Evolutionary conservation across 2,113 vertebrate species (phyloP), one percentile per base, ranked within the genome.

Genomic region (Proterorhinus semilunaris): DNA sequence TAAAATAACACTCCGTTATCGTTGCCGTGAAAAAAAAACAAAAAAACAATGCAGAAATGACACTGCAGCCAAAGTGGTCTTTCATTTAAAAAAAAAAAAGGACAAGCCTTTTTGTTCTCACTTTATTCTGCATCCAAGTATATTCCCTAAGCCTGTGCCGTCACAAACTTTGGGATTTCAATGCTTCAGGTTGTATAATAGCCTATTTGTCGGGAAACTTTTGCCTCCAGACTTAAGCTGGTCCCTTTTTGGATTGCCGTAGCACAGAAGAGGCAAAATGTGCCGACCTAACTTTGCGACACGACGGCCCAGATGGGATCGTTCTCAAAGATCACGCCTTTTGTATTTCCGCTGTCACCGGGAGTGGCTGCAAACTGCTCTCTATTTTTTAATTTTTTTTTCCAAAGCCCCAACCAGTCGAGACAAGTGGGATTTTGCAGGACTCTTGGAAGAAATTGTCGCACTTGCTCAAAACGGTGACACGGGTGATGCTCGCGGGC

Each of bases 401-500:
- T 36, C 27, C 27, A 36, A 36, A 45, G 36, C 10, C 6, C 55
- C n/a, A 58, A n/a, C 17, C 51, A 48, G 52, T 45, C 16, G 15
- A 55, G 69, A 55, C 9, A 44, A 16, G 1, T 10, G 46, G 71
- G 71, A 68, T 71, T 59, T 69, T 50, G 53, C 62, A 66, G 11
- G 59, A 44, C 58, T 65, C 53, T 72, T 27, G 66, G 57, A 68
- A 72, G 17, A 47, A 68, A 42, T 15, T 44, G 44, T 47, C 72
- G 61, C 17, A 67, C 67, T 71, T 74, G 15, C 65, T 66, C 63
- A 68, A 66, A 36, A 72, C n/a, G 11, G 58, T 10, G 45, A 61
- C 8, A 69, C 54, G 47, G 62, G 68, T 21, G 70, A 75, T 75
- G 54, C 54, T 64, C 11, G 71, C 53, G 50, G 62, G 80, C 68